Conservation (phyloP, 2,888 invertebrate species). For the Acanthopleura granulata region DNA sequence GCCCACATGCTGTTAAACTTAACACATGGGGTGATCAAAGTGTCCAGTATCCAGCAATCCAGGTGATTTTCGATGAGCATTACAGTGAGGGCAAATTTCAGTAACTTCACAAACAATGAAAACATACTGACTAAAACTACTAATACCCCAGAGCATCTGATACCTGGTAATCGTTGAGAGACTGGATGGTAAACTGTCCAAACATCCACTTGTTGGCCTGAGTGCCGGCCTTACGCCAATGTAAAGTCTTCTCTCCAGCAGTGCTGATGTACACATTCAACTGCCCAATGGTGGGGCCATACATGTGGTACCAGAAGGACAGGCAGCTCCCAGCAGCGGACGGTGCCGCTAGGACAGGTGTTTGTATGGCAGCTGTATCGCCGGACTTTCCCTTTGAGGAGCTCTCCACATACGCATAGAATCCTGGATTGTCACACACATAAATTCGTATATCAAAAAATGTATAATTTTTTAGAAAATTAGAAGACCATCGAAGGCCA, state of each 20-base stretch:
- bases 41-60: too few species aligned
- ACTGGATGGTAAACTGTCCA: slow-evolving; percentile 45
- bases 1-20: too few species aligned
- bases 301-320: slow-evolving; percentile 64
- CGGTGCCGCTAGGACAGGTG: slow-evolving; percentile 43
- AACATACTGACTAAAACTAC: too few species aligned
- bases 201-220: slow-evolving; percentile 58
- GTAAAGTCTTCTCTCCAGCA: slow-evolving; percentile 31
- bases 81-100: too few species aligned
- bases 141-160: slow-evolving; percentile 20
- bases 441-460: too few species aligned
- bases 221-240: slow-evolving; percentile 47
- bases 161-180: slow-evolving; percentile 51
- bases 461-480: too few species aligned
- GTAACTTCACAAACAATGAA: too few species aligned
- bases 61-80: too few species aligned
- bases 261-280: slow-evolving; percentile 44
- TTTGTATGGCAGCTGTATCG: slow-evolving; percentile 26
- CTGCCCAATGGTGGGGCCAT: slow-evolving; percentile 50
- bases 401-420: slow-evolving; percentile 1
- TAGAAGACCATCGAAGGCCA: too few species aligned
- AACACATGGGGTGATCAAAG: too few species aligned
- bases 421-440: not conserved
- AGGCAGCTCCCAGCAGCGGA: slow-evolving; percentile 48
- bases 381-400: not conserved